Percentiles rank a stretch among this genome's conserved stretches.
Conservation (phyloP, 2,888 invertebrate genomes). For the Corbicula japonica region DNA sequence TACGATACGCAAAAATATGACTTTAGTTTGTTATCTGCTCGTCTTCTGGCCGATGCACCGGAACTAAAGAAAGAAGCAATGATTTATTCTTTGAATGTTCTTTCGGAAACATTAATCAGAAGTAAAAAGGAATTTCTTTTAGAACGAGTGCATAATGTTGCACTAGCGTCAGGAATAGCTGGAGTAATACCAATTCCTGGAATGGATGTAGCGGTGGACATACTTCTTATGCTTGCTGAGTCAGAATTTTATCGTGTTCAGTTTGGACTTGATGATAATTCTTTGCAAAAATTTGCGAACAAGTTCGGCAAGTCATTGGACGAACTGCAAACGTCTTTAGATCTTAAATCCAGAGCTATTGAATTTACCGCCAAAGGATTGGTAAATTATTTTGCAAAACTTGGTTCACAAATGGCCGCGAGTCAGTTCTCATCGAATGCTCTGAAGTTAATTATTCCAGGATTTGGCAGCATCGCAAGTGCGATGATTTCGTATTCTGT, state of each 20-base stretch:
- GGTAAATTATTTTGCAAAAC: background rate
- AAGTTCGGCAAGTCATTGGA: background rate
- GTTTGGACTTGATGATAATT: background rate
- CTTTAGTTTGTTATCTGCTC: background rate
- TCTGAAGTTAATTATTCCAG: background rate
- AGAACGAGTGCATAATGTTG: background rate
- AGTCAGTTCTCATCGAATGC: background rate
- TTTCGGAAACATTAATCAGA: background rate
- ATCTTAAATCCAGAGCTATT: background rate
- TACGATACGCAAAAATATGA: background rate
- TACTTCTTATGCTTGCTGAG: background rate
- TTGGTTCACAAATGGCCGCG: background rate
- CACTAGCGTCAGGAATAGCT: background rate
- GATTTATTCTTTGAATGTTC: background rate
- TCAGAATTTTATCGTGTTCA: background rate
- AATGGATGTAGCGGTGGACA: background rate
- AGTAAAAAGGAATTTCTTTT: background rate
- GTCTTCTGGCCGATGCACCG: background rate
- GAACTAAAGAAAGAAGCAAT: background rate
- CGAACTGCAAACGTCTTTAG: background rate
- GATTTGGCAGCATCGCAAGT: constrained; percentile 3
- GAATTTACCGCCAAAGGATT: background rate
- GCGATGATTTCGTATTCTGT: background rate
- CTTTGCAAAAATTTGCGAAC: background rate
- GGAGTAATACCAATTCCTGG: constrained; percentile 7